These are phyloP conservation scores for Trimorus sp. DNA, from an alignment of 2,888 invertebrate genomes.

Conservation along the genomic window DNA sequence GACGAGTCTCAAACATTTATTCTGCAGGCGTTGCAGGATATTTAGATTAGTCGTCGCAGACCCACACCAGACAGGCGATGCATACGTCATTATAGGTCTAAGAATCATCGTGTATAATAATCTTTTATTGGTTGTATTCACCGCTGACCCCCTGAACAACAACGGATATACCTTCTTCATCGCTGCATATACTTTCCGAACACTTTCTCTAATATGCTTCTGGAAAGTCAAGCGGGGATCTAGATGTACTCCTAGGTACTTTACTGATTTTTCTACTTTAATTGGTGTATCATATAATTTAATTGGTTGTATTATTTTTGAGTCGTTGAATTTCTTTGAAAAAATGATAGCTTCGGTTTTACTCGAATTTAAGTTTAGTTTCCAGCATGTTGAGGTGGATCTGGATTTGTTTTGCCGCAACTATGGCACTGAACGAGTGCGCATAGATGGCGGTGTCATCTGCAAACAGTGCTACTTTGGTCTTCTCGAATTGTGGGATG, in stretches of 20 bases:
- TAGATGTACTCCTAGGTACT: conserved; percentile 67
- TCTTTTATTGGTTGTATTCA: conserved; percentile 66
- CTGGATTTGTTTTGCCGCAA: conserved; percentile 57
- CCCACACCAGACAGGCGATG: conserved; percentile 67
- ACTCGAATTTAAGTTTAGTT: conserved; percentile 36
- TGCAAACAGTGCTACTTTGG: conserved; percentile 46
- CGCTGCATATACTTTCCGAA: conserved; percentile 59
- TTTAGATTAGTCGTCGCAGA: conserved; percentile 44
- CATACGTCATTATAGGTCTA: conserved; percentile 64
- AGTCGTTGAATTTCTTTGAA: conserved; percentile 31
- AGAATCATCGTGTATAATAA: conserved; percentile 67
- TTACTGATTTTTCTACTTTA: conserved; percentile 37
- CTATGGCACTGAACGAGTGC: conserved; percentile 49
- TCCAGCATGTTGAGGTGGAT: conserved; percentile 39
- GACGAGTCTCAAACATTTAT: conserved; percentile 62
- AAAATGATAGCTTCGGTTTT: conserved; percentile 55
- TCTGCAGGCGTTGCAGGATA: conserved; percentile 63
- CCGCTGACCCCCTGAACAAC: conserved; percentile 54
- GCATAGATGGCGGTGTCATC: conserved; percentile 53
- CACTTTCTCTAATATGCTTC: conserved; percentile 60
- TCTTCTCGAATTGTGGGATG: conserved; percentile 51
- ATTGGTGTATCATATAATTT: conserved; percentile 24
- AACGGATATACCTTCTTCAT: conserved; percentile 67
- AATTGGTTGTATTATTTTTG: conserved; percentile 30
- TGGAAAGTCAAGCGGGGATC: conserved; percentile 60